Evolutionary conservation across 1,140 invertebrate genomes (phyloP).

Genomic region (Melanaphis sacchari): DNA sequence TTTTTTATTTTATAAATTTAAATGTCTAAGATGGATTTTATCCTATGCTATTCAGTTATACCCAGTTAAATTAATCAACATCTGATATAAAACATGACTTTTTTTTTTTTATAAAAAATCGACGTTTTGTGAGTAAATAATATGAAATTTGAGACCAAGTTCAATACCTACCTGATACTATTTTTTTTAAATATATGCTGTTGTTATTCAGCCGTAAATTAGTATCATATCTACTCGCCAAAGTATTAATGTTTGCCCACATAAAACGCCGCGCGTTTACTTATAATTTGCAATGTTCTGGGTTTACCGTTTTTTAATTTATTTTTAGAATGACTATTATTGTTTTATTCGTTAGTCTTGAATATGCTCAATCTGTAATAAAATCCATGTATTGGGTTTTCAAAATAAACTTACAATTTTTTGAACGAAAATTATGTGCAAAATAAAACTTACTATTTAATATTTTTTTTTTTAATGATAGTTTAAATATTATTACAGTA

Average conservation of each 20-base stretch:
- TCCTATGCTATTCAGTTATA: too few relatives aligned
- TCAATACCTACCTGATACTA: background rate
- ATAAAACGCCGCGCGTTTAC: background rate
- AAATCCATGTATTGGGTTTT: background rate
- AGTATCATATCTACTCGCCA: background rate
- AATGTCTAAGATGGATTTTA: too few relatives aligned
- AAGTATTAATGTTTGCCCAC: background rate
- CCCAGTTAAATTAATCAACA: too few relatives aligned
- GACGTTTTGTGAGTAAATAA: background rate
- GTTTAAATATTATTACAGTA: background rate
- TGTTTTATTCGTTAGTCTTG: background rate
- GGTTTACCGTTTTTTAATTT: background rate
- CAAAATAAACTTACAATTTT: background rate
- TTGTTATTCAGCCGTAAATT: background rate
- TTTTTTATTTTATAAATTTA: too few relatives aligned
- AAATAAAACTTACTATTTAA: background rate
- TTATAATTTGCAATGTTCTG: background rate
- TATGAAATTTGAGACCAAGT: background rate
- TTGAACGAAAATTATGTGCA: background rate
- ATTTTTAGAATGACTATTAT: background rate
- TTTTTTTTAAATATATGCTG: background rate
- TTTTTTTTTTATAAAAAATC: too few relatives aligned
- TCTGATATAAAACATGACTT: too few relatives aligned
- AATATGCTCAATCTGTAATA: background rate
- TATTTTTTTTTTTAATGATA: background rate